Evolutionary conservation across 2,797 vertebrate genomes (phyloP), one percentile per base, ranked within the genome.

Genomic region (Silurus lanzhouensis): DNA sequence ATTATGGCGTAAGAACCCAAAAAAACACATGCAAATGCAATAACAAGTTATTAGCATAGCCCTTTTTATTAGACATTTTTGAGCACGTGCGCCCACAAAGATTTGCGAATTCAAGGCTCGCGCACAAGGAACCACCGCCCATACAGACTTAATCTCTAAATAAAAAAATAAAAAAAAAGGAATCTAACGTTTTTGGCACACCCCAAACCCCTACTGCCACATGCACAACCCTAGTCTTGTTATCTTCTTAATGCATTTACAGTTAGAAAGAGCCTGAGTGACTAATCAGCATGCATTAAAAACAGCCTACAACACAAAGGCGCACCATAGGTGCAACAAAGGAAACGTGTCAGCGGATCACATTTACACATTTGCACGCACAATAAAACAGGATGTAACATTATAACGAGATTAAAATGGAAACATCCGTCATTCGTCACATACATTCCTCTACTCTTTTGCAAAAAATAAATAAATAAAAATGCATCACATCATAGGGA

Each of bases 71-170:
- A 25, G 64, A 74, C 71, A 66, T 82, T 38, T 52, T 83, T 52
- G 84, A 85, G 77, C 87, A 91, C 89, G 77, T 88, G 91, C 83
- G 82, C 31, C 84, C 78, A 74, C 87, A 72, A 85, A 92, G 91
- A 89, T 91, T 89, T 89, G 89, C 89, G 31, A 44, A 78, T 61
- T 78, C 75, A 44, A 22, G 17, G 57, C 27, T 79, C 20, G 15
- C 38, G 76, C 27, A 1, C 72, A 44, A 61, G 19, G 77, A 93
- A 95, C 94, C 94, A 94, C 94, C 94, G 94, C 95, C 95, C 94
- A 91, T 90, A 90, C 85, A 63, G 38, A 72, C 70, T 70, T 87
- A 83, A 52, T 81, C 87, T 77, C 84, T 85, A 68, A 48, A 38
- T 3, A 38, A 38, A 38, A 38, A 5, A 38, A 38, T 2, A 3